Percentiles rank a stretch among this genome's conserved stretches.
phyloP scores from a whole-genome alignment of 2,113 vertebrate species.

The Pygoscelis antarcticus region DNA sequence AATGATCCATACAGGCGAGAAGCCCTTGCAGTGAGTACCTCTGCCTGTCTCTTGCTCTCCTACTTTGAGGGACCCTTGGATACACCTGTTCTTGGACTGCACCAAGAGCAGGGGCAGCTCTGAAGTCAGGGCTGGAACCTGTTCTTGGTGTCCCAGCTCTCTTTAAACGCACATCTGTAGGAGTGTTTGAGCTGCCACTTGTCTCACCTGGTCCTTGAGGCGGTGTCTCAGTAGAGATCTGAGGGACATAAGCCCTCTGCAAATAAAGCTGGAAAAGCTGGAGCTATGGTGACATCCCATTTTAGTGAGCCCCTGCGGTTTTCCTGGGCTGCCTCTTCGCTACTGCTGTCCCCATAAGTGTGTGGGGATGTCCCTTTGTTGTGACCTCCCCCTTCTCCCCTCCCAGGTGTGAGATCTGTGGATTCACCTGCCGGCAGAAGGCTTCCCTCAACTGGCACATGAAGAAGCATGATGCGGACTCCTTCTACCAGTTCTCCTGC shows the following conservation, averaged over 20 bases:
- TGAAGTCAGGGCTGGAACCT: background rate
- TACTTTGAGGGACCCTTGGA: background rate
- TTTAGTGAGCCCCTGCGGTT: background rate
- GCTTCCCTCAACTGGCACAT: slow-evolving; percentile 99
- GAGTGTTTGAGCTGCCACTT: background rate
- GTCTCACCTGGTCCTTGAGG: background rate
- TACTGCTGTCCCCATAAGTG: fast-evolving
- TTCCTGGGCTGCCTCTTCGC: background rate
- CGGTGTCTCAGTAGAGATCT: background rate
- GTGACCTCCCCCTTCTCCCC: background rate
- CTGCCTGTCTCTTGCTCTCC: background rate
- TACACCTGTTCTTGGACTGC: background rate
- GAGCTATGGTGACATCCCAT: background rate
- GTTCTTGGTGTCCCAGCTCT: background rate
- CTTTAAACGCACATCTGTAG: fast-evolving
- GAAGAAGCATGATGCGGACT: slow-evolving; percentile 97
- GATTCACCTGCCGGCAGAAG: slow-evolving; percentile 98
- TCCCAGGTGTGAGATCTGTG: slow-evolving; percentile 94
- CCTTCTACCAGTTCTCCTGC: slow-evolving; percentile 98
- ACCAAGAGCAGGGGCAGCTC: background rate
- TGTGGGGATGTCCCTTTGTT: background rate
- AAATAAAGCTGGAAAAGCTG: background rate
- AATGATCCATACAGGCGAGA: slow-evolving; percentile 99
- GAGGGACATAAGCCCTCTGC: background rate
- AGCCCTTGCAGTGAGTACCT: slow-evolving; percentile 92